Conservation (phyloP, 2,888 invertebrate genomes). For the Tipula vernalis region DNA sequence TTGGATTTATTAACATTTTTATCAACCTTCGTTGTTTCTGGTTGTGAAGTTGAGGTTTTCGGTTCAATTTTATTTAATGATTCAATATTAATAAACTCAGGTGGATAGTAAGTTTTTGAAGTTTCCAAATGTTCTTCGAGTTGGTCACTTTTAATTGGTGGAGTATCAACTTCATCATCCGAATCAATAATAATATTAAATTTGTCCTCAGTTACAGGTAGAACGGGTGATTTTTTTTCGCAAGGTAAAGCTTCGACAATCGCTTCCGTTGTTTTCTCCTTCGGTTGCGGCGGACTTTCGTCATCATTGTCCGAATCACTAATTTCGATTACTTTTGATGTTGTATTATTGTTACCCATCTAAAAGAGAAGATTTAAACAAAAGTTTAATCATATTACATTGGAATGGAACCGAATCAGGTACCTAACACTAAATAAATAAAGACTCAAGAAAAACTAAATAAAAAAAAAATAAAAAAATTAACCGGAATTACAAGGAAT, state of each 20-base stretch:
- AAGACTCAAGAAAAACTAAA: neutral
- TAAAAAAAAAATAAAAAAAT: neutral
- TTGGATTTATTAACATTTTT: neutral
- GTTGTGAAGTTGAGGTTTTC: neutral
- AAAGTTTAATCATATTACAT: too few species aligned
- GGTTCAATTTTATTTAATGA: neutral
- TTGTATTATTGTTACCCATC: conserved; percentile 13
- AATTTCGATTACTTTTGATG: conserved; percentile 15
- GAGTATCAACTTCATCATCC: neutral
- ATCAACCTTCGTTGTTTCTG: neutral
- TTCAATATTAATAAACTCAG: neutral
- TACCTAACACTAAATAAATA: too few species aligned
- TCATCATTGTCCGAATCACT: neutral
- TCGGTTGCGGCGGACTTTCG: neutral
- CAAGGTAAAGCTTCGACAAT: neutral
- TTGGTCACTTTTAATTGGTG: neutral
- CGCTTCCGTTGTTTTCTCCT: neutral
- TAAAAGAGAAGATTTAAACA: neutral
- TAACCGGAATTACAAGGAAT: neutral
- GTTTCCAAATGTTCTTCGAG: neutral
- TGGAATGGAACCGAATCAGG: too few species aligned
- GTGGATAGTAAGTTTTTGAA: neutral
- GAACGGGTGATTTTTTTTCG: neutral
- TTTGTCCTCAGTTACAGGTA: neutral
- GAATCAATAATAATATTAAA: neutral